These are phyloP conservation scores for Pangasius macronema DNA, from an alignment of 2,797 vertebrate genomes.

Conservation along the genomic window DNA sequence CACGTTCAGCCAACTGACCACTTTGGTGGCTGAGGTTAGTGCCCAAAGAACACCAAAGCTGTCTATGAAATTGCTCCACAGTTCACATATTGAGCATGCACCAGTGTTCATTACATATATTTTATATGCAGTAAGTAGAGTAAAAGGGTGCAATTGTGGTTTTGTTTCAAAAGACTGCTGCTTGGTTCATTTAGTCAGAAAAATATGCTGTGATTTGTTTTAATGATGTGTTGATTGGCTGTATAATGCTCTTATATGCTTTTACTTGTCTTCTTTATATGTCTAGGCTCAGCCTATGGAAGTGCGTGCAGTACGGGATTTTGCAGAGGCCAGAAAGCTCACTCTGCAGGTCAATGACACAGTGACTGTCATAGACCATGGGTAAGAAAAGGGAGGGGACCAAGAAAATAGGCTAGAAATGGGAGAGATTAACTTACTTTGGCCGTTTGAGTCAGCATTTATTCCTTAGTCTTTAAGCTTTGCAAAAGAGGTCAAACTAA, in stretches of 20 bases:
- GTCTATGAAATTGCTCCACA: not conserved
- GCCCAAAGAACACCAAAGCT: not conserved
- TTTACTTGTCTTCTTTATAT: slow-evolving; percentile 7
- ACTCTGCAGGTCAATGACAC: slow-evolving; percentile 73
- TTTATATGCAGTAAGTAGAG: not conserved
- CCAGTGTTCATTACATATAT: not conserved
- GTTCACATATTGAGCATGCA: not conserved
- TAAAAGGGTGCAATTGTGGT: not conserved
- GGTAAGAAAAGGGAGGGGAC: slow-evolving; percentile 70
- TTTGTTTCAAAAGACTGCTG: not conserved
- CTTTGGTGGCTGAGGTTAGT: slow-evolving; percentile 79
- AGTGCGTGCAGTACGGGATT: slow-evolving; percentile 73
- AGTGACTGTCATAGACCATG: slow-evolving; percentile 82
- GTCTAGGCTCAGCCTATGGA: slow-evolving; percentile 80
- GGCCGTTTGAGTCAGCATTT: slow-evolving; percentile 2
- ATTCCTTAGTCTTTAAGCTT: slow-evolving; percentile 8
- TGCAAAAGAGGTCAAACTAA: not conserved
- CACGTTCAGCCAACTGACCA: slow-evolving; percentile 73
- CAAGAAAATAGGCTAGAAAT: not conserved
- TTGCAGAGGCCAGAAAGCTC: slow-evolving; percentile 81
- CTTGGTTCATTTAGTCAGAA: not conserved
- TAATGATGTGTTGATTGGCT: not conserved
- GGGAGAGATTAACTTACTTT: slow-evolving; percentile 36
- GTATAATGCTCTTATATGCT: not conserved
- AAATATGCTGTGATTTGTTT: not conserved